A percentile compares a stretch with the other conserved stretches of the same genome.
Conservation (phyloP, 2,797 vertebrate species). For the Galagoides demidoff region DNA sequence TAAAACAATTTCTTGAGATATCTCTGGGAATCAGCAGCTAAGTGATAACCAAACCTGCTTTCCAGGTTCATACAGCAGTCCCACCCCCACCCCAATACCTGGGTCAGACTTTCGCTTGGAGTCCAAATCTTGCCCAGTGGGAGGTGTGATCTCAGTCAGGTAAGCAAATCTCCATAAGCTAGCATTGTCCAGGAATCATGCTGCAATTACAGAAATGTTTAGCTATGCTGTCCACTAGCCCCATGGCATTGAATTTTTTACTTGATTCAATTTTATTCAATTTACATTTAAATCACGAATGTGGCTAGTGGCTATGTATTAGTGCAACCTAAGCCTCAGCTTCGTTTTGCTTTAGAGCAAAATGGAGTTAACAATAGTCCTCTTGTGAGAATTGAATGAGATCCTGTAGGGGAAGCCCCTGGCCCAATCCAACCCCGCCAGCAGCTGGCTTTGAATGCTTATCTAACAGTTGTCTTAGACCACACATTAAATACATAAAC, state of each 20-base stretch:
- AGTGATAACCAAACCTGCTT: background rate
- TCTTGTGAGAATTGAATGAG: background rate
- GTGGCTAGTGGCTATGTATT: background rate
- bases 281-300: background rate
- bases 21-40: background rate
- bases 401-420: background rate
- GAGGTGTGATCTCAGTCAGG: background rate
- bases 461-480: too few species aligned
- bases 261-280: background rate
- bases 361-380: background rate
- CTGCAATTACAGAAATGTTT: background rate
- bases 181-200: background rate
- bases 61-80: background rate
- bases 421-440: fast-evolving
- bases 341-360: background rate
- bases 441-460: too few species aligned
- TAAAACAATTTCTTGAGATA: background rate
- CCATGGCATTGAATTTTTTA: background rate
- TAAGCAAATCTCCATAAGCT: background rate
- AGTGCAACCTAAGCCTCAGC: background rate
- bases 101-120: background rate
- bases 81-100: too few species aligned
- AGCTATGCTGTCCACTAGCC: background rate
- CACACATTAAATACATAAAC: too few species aligned
- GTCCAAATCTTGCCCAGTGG: background rate